These are phyloP conservation scores for Argyra leucocephala DNA, from an alignment of 2,888 invertebrate genomes.

Conservation along the genomic window DNA sequence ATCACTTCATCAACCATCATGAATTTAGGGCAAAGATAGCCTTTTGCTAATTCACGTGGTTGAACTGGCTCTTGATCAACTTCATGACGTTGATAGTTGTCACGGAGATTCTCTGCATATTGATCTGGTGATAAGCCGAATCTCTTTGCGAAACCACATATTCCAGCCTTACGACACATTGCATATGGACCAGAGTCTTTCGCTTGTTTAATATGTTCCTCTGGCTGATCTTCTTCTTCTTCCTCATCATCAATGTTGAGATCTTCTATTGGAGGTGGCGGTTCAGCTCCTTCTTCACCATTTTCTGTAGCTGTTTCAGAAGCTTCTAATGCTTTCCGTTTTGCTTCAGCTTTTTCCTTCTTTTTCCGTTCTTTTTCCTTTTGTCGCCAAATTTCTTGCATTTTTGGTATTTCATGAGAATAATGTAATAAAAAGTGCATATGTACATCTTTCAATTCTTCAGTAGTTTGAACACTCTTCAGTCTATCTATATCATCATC, in stretches of 20 bases:
- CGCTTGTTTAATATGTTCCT: conserved; percentile 71
- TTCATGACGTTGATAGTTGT: conserved; percentile 90
- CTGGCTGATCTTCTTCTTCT: conserved; percentile 52
- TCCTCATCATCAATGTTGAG: conserved; percentile 47
- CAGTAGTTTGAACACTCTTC: conserved; percentile 68
- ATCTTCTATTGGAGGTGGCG: conserved; percentile 31
- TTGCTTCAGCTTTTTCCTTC: conserved; percentile 41
- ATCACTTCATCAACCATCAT: conserved; percentile 70
- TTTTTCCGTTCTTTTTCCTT: conserved; percentile 59
- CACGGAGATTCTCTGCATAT: conserved; percentile 91
- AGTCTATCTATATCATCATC: conserved; percentile 78
- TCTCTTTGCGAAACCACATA: conserved; percentile 75
- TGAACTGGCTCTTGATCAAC: conserved; percentile 86
- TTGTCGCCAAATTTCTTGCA: conserved; percentile 63
- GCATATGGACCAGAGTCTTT: conserved; percentile 80
- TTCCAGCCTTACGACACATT: conserved; percentile 74
- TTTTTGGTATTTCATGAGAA: conserved; percentile 68
- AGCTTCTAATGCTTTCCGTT: conserved; percentile 27
- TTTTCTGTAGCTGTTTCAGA: conserved; percentile 25
- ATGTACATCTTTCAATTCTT: conserved; percentile 87
- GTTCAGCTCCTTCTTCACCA: conserved; percentile 24
- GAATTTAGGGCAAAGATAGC: conserved; percentile 60
- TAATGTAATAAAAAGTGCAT: conserved; percentile 90
- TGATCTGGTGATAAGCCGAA: conserved; percentile 91
- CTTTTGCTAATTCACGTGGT: conserved; percentile 71